phyloP scores from a whole-genome alignment of 1,140 invertebrate species.

The Drosophila tsacasi region DNA sequence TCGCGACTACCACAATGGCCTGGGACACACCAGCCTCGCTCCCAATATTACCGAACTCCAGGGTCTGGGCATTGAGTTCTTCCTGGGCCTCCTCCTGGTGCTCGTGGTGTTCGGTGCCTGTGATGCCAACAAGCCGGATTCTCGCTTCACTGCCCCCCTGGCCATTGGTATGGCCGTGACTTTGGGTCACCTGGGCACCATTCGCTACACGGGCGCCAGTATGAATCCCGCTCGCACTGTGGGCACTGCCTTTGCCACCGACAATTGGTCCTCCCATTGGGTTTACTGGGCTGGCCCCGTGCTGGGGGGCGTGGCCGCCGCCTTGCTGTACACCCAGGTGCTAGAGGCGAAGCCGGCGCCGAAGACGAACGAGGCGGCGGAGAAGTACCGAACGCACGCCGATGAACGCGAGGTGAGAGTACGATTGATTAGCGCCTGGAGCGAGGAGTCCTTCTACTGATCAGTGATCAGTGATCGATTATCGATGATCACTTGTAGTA shows the following conservation, averaged over 20 bases:
- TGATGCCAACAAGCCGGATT: constrained; percentile 88
- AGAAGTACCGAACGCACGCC: constrained; percentile 83
- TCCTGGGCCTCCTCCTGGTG: constrained; percentile 95
- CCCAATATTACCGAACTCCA: constrained; percentile 88
- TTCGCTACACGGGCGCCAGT: constrained; percentile 93
- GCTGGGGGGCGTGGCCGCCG: constrained; percentile 91
- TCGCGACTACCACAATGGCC: constrained; percentile 86
- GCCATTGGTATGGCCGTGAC: constrained; percentile 96
- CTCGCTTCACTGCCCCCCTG: constrained; percentile 93
- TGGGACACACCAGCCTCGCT: constrained; percentile 88
- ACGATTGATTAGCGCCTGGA: constrained; percentile 70
- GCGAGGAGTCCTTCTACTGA: constrained; percentile 77
- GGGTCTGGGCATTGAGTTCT: constrained; percentile 95
- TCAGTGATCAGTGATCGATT: constrained; percentile 21
- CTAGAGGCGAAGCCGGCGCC: constrained; percentile 85
- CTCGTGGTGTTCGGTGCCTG: constrained; percentile 95
- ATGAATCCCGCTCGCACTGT: constrained; percentile 96
- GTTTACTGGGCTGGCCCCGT: constrained; percentile 96
- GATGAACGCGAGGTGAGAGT: constrained; percentile 85
- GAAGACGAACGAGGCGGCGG: constrained; percentile 65
- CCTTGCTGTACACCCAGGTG: constrained; percentile 89
- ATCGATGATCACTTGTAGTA: constrained; percentile 17
- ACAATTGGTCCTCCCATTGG: constrained; percentile 92
- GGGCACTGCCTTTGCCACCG: constrained; percentile 92
- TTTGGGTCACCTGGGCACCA: constrained; percentile 94